Percentiles rank a stretch among this genome's conserved stretches.
Evolutionary conservation across 2,888 invertebrate genomes (phyloP).

Genomic region (Plutella xylostella): DNA sequence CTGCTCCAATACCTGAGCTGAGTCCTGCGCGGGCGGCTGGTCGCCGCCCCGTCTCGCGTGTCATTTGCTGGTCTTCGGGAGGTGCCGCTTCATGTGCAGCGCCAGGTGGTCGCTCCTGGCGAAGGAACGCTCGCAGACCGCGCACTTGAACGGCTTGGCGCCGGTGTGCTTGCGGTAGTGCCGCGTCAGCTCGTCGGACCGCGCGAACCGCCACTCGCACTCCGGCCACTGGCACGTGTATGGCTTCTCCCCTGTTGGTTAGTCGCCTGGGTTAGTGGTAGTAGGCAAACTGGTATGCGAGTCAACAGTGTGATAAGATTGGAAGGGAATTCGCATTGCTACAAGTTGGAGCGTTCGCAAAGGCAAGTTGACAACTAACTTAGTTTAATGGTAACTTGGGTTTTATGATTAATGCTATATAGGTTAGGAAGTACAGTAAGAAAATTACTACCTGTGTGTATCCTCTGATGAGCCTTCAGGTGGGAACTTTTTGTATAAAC

Average conservation of each 20-base stretch:
- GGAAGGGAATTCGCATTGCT: too few species aligned
- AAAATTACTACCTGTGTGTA: constrained; percentile 87
- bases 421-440: not conserved
- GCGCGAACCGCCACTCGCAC: constrained; percentile 97
- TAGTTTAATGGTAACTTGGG: too few species aligned
- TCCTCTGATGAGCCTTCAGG: constrained; percentile 96
- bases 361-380: too few species aligned
- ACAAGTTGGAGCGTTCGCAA: too few species aligned
- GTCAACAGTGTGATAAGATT: too few species aligned
- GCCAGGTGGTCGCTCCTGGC: constrained; percentile 96
- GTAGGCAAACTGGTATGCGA: too few species aligned
- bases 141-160: constrained; percentile 96
- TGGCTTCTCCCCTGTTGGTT: constrained; percentile 92
- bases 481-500: constrained; percentile 99
- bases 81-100: constrained; percentile 95
- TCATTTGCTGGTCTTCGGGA: constrained; percentile 88
- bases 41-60: constrained; percentile 61
- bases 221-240: constrained; percentile 98
- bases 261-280: not conserved
- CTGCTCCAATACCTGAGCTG: constrained; percentile 46
- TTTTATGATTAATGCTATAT: too few species aligned
- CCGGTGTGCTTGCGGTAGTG: constrained; percentile 98
- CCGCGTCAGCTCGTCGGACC: constrained; percentile 95
- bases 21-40: constrained; percentile 45
- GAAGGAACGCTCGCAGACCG: constrained; percentile 94